Conservation (phyloP, 1,140 invertebrate species). For the Trachymyrmex septentrionalis region DNA sequence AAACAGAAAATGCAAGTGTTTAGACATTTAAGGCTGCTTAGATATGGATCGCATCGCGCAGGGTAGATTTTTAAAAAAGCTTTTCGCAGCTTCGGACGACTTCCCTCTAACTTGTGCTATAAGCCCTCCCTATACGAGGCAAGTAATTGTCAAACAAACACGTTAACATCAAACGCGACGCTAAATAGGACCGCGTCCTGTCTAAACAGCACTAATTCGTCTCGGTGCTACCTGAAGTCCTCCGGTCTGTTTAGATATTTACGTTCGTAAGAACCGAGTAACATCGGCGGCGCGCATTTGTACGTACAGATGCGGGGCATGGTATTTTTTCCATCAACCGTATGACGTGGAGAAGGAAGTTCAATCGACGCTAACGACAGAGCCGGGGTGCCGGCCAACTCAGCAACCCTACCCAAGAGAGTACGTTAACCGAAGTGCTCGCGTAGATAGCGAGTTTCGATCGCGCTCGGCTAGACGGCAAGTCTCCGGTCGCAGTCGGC, state of each 20-base stretch:
- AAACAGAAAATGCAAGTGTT: no score
- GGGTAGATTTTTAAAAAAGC: not conserved
- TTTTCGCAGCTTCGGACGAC: not conserved
- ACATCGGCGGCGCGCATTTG: not conserved
- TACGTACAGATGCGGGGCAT: not conserved
- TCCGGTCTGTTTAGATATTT: not conserved
- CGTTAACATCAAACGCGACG: conserved; percentile 1
- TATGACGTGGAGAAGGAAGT: not conserved
- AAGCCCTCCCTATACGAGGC: not conserved
- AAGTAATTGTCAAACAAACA: conserved; percentile 16
- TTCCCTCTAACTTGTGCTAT: not conserved
- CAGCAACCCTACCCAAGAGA: conserved; percentile 29
- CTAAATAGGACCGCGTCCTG: conserved; percentile 14
- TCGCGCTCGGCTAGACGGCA: conserved; percentile 7
- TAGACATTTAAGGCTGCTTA: no score
- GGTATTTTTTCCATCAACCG: not conserved
- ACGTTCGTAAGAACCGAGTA: not conserved
- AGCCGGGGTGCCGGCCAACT: not conserved
- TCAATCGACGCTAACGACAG: conserved; percentile 5
- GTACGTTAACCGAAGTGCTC: not conserved
- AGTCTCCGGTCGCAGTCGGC: conserved; percentile 50
- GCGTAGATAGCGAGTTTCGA: conserved; percentile 21
- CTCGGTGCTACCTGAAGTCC: conserved; percentile 29
- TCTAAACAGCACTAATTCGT: conserved; percentile 28
- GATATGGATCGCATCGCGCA: not conserved